A percentile compares a stretch with the other conserved stretches of the same genome.
phyloP scores from a whole-genome alignment of 2,113 vertebrate genomes.

The Prunella fulvescens region DNA sequence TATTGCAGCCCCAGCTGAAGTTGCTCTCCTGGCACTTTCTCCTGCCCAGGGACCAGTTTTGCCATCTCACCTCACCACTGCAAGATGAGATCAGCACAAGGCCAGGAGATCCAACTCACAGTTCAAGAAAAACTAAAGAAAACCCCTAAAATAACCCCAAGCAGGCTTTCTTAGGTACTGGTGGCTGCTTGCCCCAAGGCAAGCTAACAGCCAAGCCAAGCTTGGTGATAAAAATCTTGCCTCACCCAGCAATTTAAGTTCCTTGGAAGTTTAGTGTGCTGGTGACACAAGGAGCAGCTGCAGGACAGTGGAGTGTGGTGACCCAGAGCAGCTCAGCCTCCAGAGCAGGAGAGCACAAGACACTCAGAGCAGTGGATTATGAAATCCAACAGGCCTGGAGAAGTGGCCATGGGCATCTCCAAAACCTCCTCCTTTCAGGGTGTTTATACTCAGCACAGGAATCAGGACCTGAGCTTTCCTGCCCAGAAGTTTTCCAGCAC shows the following conservation, averaged over 20 bases:
- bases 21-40: neutral
- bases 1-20: neutral
- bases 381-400: neutral
- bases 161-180: neutral
- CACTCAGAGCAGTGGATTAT: fast-evolving
- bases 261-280: neutral
- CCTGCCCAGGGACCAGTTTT: neutral
- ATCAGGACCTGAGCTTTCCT: neutral
- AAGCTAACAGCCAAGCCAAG: neutral
- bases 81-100: neutral
- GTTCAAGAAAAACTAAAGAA: neutral
- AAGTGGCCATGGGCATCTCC: neutral
- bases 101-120: neutral
- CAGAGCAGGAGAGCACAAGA: neutral
- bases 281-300: neutral
- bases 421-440: neutral
- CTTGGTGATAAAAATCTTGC: neutral
- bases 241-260: neutral
- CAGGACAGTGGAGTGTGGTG: fast-evolving
- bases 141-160: neutral
- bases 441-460: neutral
- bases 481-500: neutral
- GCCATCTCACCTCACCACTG: neutral
- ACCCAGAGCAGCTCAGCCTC: neutral
- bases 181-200: neutral